Conservation (phyloP, 1,140 invertebrate genomes). For the Papilio aristodemus region DNA sequence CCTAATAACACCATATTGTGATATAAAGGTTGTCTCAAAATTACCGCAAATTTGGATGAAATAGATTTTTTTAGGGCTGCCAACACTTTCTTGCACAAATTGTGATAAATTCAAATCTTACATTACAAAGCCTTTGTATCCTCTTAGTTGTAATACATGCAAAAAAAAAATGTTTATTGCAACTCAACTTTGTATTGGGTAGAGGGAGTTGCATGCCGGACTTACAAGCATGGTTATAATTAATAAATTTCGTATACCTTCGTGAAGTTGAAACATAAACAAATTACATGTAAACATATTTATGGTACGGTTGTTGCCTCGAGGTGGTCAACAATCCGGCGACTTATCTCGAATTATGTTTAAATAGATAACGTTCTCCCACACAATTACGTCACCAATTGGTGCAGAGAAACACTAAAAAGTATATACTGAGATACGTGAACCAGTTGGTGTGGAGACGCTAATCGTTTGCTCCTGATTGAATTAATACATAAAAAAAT, state of each 20-base stretch:
- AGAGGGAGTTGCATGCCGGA: too few relatives aligned
- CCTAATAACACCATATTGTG: neutral
- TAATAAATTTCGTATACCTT: too few relatives aligned
- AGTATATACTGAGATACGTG: conserved; percentile 23
- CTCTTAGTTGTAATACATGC: too few relatives aligned
- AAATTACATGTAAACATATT: conserved; percentile 17
- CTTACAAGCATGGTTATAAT: too few relatives aligned
- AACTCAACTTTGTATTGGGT: too few relatives aligned
- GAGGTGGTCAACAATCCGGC: conserved; percentile 19
- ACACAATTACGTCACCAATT: conserved; percentile 23
- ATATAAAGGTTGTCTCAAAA: too few relatives aligned
- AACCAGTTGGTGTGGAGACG: neutral
- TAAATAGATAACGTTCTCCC: conserved; percentile 20
- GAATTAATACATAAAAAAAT: neutral
- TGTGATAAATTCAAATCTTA: too few relatives aligned
- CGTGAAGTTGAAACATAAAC: neutral
- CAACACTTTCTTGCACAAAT: too few relatives aligned
- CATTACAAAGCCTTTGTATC: too few relatives aligned
- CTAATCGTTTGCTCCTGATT: conserved; percentile 22
- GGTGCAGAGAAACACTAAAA: conserved; percentile 19
- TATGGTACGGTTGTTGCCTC: conserved; percentile 5
- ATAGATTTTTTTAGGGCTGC: too few relatives aligned
- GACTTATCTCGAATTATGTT: conserved; percentile 24
- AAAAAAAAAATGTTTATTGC: too few relatives aligned
- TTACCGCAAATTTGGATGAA: too few relatives aligned